A percentile compares a stretch with the other conserved stretches of the same genome.
Conservation (phyloP, 2,797 vertebrate genomes). For the Microtus agrestis region DNA sequence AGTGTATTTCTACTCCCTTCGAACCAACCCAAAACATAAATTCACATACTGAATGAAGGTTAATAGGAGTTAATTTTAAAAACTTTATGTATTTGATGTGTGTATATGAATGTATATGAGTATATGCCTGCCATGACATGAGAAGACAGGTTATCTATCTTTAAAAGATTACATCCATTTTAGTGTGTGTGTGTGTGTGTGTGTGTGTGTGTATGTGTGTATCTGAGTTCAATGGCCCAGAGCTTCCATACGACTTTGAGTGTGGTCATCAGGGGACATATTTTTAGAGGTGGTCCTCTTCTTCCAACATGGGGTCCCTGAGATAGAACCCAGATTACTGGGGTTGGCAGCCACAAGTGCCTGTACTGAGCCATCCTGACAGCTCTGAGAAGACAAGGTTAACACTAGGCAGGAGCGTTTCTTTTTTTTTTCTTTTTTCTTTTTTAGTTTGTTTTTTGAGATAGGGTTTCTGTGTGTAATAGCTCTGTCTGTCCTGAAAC, state of each 20-base stretch:
- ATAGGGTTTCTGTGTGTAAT: too few relatives aligned
- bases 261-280: background rate
- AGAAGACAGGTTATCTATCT: background rate
- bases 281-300: background rate
- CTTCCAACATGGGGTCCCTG: background rate
- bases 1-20: background rate
- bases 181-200: background rate
- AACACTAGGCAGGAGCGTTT: background rate
- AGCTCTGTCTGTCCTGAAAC: too few relatives aligned
- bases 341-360: background rate
- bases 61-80: background rate
- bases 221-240: background rate
- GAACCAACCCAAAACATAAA: background rate
- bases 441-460: too few relatives aligned
- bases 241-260: background rate
- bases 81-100: background rate
- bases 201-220: background rate
- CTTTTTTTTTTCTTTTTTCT: background rate
- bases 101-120: background rate
- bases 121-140: background rate
- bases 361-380: background rate
- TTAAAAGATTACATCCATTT: background rate
- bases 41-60: conserved; percentile 24
- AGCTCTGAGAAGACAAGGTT: background rate
- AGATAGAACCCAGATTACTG: background rate